Conservation (phyloP, 2,113 vertebrate species). For the Leucopsar rothschildi region DNA sequence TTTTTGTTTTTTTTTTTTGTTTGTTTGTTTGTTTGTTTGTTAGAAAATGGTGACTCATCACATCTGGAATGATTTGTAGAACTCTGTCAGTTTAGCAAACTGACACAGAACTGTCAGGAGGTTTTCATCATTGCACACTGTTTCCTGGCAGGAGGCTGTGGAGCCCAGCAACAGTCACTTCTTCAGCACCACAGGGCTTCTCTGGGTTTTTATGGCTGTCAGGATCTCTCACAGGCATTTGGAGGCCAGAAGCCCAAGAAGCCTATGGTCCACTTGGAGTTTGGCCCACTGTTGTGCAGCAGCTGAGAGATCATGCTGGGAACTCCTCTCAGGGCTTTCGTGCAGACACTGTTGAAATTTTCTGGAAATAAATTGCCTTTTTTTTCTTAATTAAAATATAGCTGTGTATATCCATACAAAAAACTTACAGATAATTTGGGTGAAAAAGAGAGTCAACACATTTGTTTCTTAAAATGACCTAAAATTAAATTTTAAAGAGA, state of each 20-base stretch:
- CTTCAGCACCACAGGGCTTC: background rate
- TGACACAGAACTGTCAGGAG: background rate
- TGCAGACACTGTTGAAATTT: background rate
- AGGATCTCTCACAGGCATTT: background rate
- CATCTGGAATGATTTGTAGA: background rate
- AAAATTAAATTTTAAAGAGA: background rate
- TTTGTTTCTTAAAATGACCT: background rate
- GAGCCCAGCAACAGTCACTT: background rate
- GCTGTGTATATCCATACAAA: background rate
- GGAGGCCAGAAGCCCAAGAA: background rate
- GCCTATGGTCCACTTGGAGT: background rate
- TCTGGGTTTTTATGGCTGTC: background rate
- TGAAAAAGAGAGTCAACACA: background rate
- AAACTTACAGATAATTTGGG: background rate
- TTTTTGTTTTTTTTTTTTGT: background rate
- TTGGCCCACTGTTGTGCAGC: background rate
- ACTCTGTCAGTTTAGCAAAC: background rate
- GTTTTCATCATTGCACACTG: background rate
- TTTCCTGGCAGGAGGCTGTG: background rate
- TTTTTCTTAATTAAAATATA: background rate
- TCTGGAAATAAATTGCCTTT: background rate
- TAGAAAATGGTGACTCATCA: background rate
- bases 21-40: background rate
- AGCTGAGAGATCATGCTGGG: background rate
- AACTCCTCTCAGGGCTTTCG: background rate